These are phyloP conservation scores for Thymallus thymallus DNA, from an alignment of 2,113 vertebrate species.

Conservation along the genomic window DNA sequence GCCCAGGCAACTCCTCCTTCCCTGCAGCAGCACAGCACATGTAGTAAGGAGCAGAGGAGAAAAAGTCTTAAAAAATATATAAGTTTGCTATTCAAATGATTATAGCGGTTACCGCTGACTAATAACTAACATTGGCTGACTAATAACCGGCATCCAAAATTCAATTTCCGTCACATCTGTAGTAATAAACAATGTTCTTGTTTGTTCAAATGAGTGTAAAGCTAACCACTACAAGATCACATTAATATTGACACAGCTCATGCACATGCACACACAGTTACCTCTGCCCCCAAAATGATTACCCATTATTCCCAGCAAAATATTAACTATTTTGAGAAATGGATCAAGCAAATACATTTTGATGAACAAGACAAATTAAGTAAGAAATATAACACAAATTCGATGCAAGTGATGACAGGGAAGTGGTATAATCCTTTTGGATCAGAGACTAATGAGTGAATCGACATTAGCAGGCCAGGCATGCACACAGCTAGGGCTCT, in stretches of 20 bases:
- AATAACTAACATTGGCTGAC: too few species aligned
- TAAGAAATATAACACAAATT: not conserved
- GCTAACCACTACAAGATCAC: too few species aligned
- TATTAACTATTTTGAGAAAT: not conserved
- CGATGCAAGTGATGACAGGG: conserved; percentile 5
- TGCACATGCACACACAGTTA: conserved; percentile 59
- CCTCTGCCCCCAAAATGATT: conserved; percentile 57
- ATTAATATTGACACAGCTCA: conserved; percentile 35
- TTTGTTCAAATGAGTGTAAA: too few species aligned
- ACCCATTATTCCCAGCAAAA: not conserved
- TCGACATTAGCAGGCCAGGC: conserved; percentile 49
- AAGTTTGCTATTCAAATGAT: too few species aligned
- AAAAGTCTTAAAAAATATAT: too few species aligned
- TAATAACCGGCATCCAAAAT: too few species aligned
- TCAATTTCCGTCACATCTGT: too few species aligned
- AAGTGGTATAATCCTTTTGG: conserved; percentile 52
- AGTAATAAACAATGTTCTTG: too few species aligned
- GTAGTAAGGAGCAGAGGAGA: too few species aligned
- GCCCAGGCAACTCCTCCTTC: too few species aligned
- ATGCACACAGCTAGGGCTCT: conserved; percentile 56
- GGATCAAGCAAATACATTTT: not conserved
- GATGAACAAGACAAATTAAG: not conserved
- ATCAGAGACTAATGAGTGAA: conserved; percentile 44
- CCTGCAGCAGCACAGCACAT: too few species aligned
- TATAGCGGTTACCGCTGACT: too few species aligned